phyloP scores from a whole-genome alignment of 2,113 vertebrate genomes.

The Scomber colias region DNA sequence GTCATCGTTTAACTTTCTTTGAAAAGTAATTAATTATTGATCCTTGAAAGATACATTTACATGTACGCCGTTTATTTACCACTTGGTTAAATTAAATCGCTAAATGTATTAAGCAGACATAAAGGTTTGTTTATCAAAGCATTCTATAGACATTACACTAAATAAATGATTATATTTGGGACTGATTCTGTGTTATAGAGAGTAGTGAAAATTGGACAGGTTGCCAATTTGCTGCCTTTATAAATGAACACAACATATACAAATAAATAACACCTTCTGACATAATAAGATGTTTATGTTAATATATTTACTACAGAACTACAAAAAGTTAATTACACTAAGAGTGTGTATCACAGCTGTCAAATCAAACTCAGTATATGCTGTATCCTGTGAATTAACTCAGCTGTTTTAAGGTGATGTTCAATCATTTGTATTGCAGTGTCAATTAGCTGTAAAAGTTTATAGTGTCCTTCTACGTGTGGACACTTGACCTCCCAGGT shows the following conservation, averaged over 20 bases:
- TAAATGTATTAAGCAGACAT: no score
- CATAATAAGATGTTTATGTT: not conserved
- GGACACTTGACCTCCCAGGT: not conserved
- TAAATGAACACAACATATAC: no score
- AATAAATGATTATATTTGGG: not conserved
- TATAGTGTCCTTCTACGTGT: constrained; percentile 6
- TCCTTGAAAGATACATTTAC: not conserved
- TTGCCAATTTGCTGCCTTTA: not conserved
- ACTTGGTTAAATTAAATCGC: not conserved
- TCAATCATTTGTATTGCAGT: not conserved
- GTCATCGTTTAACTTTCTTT: not conserved
- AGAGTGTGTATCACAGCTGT: constrained; percentile 6
- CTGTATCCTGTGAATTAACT: not conserved
- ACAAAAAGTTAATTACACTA: no score
- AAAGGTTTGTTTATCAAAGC: not conserved
- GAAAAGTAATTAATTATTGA: constrained; percentile 17
- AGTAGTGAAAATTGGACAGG: not conserved
- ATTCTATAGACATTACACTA: not conserved
- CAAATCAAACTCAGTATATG: not conserved
- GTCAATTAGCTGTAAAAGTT: not conserved
- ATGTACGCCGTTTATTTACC: constrained; percentile 14
- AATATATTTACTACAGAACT: not conserved
- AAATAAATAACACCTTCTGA: not conserved
- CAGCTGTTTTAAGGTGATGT: not conserved
- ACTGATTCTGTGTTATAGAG: not conserved